phyloP scores from a whole-genome alignment of 2,797 vertebrate genomes.

The Momotus momota region DNA sequence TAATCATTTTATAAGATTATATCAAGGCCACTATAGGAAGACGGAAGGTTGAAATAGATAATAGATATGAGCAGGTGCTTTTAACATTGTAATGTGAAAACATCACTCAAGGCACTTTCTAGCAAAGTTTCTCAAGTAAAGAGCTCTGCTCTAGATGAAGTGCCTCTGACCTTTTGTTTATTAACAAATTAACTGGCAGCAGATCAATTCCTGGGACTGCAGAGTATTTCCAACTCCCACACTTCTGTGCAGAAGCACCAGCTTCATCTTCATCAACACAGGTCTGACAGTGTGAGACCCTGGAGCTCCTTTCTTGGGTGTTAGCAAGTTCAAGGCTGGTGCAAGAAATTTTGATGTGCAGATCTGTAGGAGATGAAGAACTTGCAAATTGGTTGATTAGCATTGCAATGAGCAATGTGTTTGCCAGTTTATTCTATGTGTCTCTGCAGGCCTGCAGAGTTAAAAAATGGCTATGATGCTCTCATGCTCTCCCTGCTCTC shows the following conservation, averaged over 20 bases:
- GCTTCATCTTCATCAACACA: neutral
- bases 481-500: accelerated
- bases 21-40: neutral
- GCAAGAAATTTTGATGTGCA: neutral
- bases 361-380: neutral
- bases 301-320: neutral
- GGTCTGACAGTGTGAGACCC: neutral
- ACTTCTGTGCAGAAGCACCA: neutral
- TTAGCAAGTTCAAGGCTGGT: neutral
- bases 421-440: neutral
- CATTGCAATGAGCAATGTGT: neutral
- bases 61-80: neutral
- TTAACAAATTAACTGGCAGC: neutral
- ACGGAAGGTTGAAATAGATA: neutral
- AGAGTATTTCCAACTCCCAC: neutral
- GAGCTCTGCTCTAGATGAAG: neutral
- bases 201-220: neutral
- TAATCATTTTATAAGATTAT: neutral
- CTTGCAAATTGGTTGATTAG: neutral
- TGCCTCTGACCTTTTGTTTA: neutral
- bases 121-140: neutral
- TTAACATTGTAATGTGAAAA: neutral
- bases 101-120: neutral
- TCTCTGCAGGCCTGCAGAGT: neutral
- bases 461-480: neutral